Evolutionary conservation across 1,140 invertebrate genomes (phyloP).

Genomic region (Ylistrum balloti): DNA sequence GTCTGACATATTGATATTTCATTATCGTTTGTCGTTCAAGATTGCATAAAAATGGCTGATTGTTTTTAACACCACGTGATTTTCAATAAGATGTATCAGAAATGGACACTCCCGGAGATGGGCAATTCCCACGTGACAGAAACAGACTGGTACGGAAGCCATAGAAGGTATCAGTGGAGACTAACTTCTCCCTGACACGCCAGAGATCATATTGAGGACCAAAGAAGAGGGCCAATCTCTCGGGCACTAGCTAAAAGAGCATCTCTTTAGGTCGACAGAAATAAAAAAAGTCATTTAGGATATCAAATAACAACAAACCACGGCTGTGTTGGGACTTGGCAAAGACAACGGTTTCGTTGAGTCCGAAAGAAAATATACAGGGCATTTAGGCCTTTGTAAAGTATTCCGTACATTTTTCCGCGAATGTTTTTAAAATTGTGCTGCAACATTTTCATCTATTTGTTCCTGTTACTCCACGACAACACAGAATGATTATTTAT

Average conservation of each 20-base stretch:
- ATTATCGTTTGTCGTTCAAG: slow-evolving; percentile 34
- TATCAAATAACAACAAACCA: too few species aligned
- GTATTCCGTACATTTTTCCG: too few species aligned
- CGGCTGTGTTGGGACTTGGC: too few species aligned
- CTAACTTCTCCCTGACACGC: background rate
- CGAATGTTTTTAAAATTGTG: too few species aligned
- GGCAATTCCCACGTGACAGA: background rate
- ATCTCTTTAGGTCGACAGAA: too few species aligned
- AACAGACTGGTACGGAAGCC: background rate
- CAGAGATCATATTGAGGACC: background rate
- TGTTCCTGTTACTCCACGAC: too few species aligned
- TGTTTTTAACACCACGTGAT: slow-evolving; percentile 31
- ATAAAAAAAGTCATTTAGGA: too few species aligned
- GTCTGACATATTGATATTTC: background rate
- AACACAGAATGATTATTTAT: too few species aligned
- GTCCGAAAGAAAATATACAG: too few species aligned
- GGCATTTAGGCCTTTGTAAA: too few species aligned
- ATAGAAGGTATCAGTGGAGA: background rate
- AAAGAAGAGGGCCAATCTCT: background rate
- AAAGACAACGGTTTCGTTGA: too few species aligned
- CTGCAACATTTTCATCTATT: too few species aligned
- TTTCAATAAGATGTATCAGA: background rate
- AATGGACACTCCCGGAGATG: background rate
- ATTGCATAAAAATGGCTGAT: background rate
- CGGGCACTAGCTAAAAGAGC: background rate